A percentile compares a stretch with the other conserved stretches of the same genome.
Conservation (phyloP, 1,140 invertebrate species). For the Heliconius hermathena region DNA sequence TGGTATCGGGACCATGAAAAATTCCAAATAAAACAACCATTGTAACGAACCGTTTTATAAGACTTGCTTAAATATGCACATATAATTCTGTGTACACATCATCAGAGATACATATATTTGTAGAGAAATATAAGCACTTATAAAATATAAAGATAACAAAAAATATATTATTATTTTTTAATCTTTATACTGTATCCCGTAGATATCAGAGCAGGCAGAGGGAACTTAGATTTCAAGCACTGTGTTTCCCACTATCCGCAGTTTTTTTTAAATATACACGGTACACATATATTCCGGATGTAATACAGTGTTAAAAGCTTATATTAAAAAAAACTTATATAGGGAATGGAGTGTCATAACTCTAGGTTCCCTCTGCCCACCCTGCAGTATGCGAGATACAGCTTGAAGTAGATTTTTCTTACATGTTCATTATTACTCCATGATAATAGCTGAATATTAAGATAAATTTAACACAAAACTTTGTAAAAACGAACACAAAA, state of each 20-base stretch:
- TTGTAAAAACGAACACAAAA: neutral
- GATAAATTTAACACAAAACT: neutral
- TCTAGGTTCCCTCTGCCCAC: too few species aligned
- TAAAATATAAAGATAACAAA: neutral
- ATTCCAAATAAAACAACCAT: constrained; percentile 67
- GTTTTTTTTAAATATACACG: too few species aligned
- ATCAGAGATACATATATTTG: neutral
- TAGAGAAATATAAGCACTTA: neutral
- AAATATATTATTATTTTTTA: neutral
- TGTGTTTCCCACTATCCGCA: too few species aligned
- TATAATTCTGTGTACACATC: constrained; percentile 28
- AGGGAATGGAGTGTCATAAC: too few species aligned
- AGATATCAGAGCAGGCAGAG: too few species aligned
- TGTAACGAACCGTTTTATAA: constrained; percentile 47
- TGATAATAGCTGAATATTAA: neutral
- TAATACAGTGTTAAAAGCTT: too few species aligned
- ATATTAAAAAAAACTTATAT: too few species aligned
- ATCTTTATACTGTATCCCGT: neutral
- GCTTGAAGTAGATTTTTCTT: too few species aligned
- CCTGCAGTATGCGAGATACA: too few species aligned
- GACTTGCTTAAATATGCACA: constrained; percentile 50
- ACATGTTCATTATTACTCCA: too few species aligned
- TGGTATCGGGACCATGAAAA: constrained; percentile 63
- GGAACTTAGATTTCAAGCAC: too few species aligned
- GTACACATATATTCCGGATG: too few species aligned